Base-by-base conservation (phyloP, 2,113 vertebrate species). In the Chionomys nivalis region DNA sequence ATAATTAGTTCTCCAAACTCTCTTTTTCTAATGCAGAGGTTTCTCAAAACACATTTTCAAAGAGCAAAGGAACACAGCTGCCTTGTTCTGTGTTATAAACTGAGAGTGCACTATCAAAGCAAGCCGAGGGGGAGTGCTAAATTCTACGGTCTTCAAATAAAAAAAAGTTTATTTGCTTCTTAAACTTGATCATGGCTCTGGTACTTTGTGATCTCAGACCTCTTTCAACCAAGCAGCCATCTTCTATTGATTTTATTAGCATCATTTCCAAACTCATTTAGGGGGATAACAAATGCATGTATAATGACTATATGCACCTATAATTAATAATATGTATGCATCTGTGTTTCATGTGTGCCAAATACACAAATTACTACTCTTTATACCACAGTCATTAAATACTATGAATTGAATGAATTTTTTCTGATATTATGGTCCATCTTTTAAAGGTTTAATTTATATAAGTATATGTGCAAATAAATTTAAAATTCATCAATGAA, bases 11-110 rank as follows among this genome's bases (percentile, higher is more conserved):
- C 52, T 89, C 39, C 87, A 76, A 91, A 58, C 3, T 61, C 82
- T 61, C n/a, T 96, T 23, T 81, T 88, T 81, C 49, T 87, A 47
- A 52, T 52, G 39, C 42, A 58, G 6, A 91, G 23, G 70, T 75
- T 89, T 75, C 11, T 96, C 49, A 49, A 95, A 94, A 91, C 31
- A 94, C 4, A 16, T 65, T 96, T 96, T 75, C 44, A 94, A 70
- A 36, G 10, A 89, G 39, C 17, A 73, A 47, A 65, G 23, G 75
- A 76, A 39, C 17, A 26, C 49, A 61, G 36, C 47, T 94, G 44
- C 21, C 49, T 39, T 31, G 58, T 86, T 49, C 28, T n/a, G 42
- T 87, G 58, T 47, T 73, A 49, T 23, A 3, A 10, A 16, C 47
- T 11, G 7, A 23, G 2, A 42, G 7, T 49, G 10, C 2, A 13